Percentiles rank a stretch among this genome's conserved stretches.
Conservation (phyloP, 2,113 vertebrate genomes). For the Cnemophilus loriae region DNA sequence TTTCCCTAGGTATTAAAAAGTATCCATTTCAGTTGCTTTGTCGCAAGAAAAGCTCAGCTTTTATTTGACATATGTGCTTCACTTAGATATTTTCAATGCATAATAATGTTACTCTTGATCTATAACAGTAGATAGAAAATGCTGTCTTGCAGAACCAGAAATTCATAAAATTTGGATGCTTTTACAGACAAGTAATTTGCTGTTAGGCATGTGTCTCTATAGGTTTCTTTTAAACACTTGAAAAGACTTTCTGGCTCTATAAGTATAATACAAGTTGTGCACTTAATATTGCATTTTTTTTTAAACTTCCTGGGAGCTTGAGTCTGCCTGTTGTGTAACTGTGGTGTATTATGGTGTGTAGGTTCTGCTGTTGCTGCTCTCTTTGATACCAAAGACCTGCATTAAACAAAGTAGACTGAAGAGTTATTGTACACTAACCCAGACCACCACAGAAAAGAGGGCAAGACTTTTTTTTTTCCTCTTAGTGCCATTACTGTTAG, state of each 20-base stretch:
- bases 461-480: background rate
- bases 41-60: background rate
- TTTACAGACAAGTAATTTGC: background rate
- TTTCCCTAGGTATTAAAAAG: background rate
- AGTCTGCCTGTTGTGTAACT: background rate
- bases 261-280: background rate
- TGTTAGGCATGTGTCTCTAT: background rate
- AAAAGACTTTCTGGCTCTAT: background rate
- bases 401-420: background rate
- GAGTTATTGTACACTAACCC: background rate
- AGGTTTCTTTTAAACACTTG: background rate
- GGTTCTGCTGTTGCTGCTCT: background rate
- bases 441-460: background rate
- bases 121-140: background rate
- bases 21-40: background rate
- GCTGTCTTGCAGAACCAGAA: background rate
- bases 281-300: background rate
- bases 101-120: background rate
- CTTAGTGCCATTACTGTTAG: background rate
- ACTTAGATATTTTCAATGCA: background rate
- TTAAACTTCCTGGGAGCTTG: background rate
- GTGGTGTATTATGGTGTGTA: background rate
- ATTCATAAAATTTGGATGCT: background rate
- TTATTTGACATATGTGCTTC: background rate
- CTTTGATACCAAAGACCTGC: background rate